A percentile compares a stretch with the other conserved stretches of the same genome.
These are phyloP conservation scores for Iselma pallidipennis DNA, from an alignment of 2,888 invertebrate species.

Conservation along the genomic window DNA sequence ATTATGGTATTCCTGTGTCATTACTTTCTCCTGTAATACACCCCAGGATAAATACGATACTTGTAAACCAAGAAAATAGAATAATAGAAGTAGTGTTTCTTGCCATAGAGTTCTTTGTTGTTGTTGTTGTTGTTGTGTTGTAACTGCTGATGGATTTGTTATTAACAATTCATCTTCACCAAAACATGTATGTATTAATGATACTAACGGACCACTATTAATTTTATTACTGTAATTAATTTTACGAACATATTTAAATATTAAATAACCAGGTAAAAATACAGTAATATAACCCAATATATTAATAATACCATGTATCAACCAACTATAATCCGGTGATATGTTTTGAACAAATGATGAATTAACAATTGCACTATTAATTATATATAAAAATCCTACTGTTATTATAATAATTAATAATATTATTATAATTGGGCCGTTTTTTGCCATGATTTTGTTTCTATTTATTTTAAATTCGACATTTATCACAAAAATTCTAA, in stretches of 20 bases:
- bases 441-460: slow-evolving; percentile 44
- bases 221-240: slow-evolving; percentile 80
- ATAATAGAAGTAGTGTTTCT: slow-evolving; percentile 65
- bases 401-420: slow-evolving; percentile 36
- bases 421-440: slow-evolving; percentile 55
- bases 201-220: slow-evolving; percentile 57
- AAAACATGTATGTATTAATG: slow-evolving; percentile 59
- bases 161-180: slow-evolving; percentile 57
- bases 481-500: background rate
- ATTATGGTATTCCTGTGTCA: slow-evolving; percentile 81
- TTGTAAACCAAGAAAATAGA: slow-evolving; percentile 89
- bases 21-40: slow-evolving; percentile 95
- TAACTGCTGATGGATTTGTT: slow-evolving; percentile 32
- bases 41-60: slow-evolving; percentile 95
- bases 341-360: slow-evolving; percentile 55
- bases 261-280: slow-evolving; percentile 80
- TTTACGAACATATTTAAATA: slow-evolving; percentile 79
- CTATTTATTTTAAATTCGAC: background rate
- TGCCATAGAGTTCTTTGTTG: slow-evolving; percentile 59
- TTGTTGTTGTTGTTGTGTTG: slow-evolving; percentile 41
- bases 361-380: slow-evolving; percentile 47
- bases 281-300: slow-evolving; percentile 87
- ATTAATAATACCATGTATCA: slow-evolving; percentile 77
- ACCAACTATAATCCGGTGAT: slow-evolving; percentile 68
- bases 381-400: slow-evolving; percentile 32